Evolutionary conservation across 37 sponge, comb jelly and placozoan species (phyloP).

Genomic region (Spongia lamella): DNA sequence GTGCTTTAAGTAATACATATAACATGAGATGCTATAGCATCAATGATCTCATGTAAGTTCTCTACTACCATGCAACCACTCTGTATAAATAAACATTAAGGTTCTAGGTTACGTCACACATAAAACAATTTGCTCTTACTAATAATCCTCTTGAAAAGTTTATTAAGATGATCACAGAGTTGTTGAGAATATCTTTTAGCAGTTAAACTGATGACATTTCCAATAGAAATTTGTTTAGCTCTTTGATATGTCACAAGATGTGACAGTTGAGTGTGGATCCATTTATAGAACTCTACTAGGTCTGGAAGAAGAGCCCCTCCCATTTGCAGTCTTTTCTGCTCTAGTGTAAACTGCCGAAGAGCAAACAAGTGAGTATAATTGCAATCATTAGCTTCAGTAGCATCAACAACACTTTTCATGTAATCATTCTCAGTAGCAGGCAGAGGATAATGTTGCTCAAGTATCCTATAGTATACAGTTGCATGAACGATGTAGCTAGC

Average conservation of each 20-base stretch:
- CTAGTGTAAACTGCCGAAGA: conserved; percentile 47
- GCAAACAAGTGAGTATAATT: conserved; percentile 7
- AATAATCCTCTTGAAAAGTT: conserved; percentile 46
- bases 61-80: too few relatives aligned
- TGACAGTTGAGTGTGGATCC: conserved; percentile 68
- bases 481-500: too few relatives aligned
- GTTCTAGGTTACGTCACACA: too few relatives aligned
- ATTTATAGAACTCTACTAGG: conserved; percentile 82
- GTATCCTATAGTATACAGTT: conserved; percentile 24
- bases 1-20: too few relatives aligned
- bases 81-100: too few relatives aligned
- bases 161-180: conserved; percentile 13
- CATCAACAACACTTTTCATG: conserved; percentile 35
- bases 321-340: conserved; percentile 43
- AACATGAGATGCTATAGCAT: too few relatives aligned
- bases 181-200: conserved; percentile 41
- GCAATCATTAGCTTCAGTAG: conserved; percentile 1
- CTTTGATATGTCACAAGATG: conserved; percentile 64
- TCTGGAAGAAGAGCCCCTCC: conserved; percentile 71
- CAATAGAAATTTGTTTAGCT: conserved; percentile 49
- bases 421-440: conserved; percentile 67
- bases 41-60: too few relatives aligned
- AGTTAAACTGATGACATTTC: conserved; percentile 21
- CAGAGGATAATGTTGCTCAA: conserved; percentile 58
- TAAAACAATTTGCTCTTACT: too few relatives aligned